phyloP scores from a whole-genome alignment of 1,140 invertebrate genomes.

The Ceratosolen fusciceps region DNA sequence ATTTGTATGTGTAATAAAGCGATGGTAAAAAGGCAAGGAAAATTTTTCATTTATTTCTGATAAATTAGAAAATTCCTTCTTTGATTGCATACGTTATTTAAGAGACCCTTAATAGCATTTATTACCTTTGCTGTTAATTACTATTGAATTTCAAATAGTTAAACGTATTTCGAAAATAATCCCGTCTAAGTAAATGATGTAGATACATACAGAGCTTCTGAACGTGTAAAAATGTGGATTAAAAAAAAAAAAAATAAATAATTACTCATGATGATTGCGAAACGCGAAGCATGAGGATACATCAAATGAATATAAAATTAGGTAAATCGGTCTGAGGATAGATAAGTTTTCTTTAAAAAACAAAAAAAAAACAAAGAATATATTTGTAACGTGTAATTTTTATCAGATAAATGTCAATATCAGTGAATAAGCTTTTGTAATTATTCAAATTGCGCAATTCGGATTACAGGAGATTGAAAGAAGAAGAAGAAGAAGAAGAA shows the following conservation, averaged over 20 bases:
- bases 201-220: neutral
- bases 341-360: neutral
- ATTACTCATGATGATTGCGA: neutral
- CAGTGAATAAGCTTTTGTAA: too few species aligned
- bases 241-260: neutral
- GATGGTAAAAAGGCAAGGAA: too few species aligned
- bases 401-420: too few species aligned
- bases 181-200: too few species aligned
- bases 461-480: too few species aligned
- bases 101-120: neutral
- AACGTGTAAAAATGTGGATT: neutral
- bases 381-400: neutral
- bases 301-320: neutral
- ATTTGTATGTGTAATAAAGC: too few species aligned
- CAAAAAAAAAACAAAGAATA: neutral
- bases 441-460: too few species aligned
- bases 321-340: too few species aligned
- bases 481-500: too few species aligned
- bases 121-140: neutral
- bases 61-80: too few species aligned
- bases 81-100: neutral
- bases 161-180: neutral
- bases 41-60: too few species aligned
- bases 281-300: neutral
- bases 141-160: neutral